Conservation (phyloP, 1,140 invertebrate genomes). For the Drosophila azteca region DNA sequence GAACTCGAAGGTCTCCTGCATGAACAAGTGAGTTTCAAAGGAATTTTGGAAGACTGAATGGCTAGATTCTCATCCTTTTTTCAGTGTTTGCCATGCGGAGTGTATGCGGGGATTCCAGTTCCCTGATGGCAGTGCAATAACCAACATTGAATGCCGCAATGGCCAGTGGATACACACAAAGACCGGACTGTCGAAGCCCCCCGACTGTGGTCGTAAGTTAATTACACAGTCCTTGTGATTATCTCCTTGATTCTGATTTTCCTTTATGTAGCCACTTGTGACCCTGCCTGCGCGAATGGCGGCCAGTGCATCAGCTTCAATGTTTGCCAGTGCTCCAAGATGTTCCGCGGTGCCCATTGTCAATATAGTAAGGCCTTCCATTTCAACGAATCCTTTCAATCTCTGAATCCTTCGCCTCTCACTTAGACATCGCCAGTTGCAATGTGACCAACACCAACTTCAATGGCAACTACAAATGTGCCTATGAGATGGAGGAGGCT, state of each 20-base stretch:
- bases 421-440: conserved; percentile 55
- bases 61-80: not conserved
- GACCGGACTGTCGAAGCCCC: conserved; percentile 84
- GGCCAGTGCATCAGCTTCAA: conserved; percentile 90
- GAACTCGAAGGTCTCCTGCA: conserved; percentile 88
- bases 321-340: conserved; percentile 89
- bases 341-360: conserved; percentile 89
- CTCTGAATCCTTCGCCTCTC: not conserved
- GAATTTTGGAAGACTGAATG: not conserved
- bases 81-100: conserved; percentile 85
- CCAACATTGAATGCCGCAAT: conserved; percentile 86
- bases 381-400: not conserved
- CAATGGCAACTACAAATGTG: conserved; percentile 90
- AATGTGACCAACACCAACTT: conserved; percentile 84
- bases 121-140: conserved; percentile 86
- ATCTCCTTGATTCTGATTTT: not conserved
- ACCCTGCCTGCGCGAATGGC: conserved; percentile 90
- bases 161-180: conserved; percentile 86
- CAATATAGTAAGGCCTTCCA: conserved; percentile 88
- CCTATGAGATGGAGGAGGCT: conserved; percentile 85
- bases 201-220: conserved; percentile 87
- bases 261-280: conserved; percentile 86
- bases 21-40: conserved; percentile 86
- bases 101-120: conserved; percentile 87
- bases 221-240: not conserved